A percentile compares a stretch with the other conserved stretches of the same genome.
phyloP scores from a whole-genome alignment of 2,888 invertebrate genomes.

The Sisyra terminalis region DNA sequence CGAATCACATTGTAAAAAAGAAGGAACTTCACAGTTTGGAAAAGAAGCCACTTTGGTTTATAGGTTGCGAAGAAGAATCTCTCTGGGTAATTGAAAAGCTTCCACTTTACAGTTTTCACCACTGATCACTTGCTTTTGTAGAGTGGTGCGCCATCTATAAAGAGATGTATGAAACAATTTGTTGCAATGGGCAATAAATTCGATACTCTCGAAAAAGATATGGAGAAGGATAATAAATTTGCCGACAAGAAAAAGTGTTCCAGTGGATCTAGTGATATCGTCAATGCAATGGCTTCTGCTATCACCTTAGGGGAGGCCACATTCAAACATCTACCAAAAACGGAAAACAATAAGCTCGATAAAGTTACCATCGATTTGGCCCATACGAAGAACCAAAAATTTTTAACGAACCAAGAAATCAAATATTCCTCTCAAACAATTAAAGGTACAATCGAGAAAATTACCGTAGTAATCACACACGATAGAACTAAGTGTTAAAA shows the following conservation, averaged over 20 bases:
- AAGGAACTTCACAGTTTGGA: conserved; percentile 12
- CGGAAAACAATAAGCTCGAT: neutral
- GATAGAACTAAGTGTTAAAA: too few relatives aligned
- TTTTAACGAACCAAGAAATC: conserved; percentile 3
- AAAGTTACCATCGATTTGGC: neutral
- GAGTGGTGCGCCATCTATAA: conserved; percentile 4
- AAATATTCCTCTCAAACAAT: neutral
- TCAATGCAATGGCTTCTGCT: conserved; percentile 18
- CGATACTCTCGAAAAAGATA: conserved; percentile 1
- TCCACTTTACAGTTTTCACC: neutral
- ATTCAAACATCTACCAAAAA: neutral
- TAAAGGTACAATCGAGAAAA: neutral
- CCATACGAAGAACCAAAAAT: neutral
- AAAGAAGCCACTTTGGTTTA: conserved; percentile 36
- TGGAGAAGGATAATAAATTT: neutral
- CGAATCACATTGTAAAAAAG: neutral
- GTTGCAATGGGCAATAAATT: neutral
- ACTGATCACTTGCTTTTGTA: neutral
- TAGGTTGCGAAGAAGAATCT: conserved; percentile 34
- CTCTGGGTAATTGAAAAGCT: conserved; percentile 19
- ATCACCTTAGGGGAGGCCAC: conserved; percentile 15
- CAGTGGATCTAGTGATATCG: conserved; percentile 17
- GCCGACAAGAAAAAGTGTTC: conserved; percentile 3
- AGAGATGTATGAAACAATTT: conserved; percentile 7
- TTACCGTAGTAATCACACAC: too few relatives aligned